Evolutionary conservation across 1,140 invertebrate species (phyloP).

Genomic region (Drosophila pseudoananassae): DNA sequence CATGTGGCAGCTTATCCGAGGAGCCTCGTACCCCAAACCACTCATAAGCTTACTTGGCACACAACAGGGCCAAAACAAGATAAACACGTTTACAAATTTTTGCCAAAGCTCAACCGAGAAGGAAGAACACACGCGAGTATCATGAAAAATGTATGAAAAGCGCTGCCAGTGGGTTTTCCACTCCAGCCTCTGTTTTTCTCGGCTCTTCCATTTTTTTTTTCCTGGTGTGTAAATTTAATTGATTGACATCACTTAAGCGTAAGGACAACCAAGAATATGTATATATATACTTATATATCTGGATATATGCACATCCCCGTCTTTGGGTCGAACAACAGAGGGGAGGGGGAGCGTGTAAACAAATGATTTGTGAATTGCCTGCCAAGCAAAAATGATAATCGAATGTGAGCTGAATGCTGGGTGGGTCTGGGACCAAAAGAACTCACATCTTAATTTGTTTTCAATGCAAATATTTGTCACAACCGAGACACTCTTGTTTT

Average conservation of each 20-base stretch:
- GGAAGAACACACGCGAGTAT: slow-evolving; percentile 30
- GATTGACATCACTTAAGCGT: slow-evolving; percentile 74
- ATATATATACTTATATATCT: not conserved
- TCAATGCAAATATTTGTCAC: slow-evolving; percentile 36
- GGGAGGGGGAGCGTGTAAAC: slow-evolving; percentile 32
- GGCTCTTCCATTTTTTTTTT: not conserved
- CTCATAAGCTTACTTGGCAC: slow-evolving; percentile 49
- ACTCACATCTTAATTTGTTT: slow-evolving; percentile 36
- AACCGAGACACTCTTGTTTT: slow-evolving; percentile 3
- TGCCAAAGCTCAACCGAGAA: slow-evolving; percentile 1
- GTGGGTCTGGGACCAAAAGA: not conserved
- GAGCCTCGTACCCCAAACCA: slow-evolving; percentile 8
- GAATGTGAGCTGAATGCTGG: slow-evolving; percentile 12
- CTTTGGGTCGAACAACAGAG: slow-evolving; percentile 3
- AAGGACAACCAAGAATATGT: slow-evolving; percentile 19
- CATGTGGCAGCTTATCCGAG: slow-evolving; percentile 1
- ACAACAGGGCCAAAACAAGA: slow-evolving; percentile 30
- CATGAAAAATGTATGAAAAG: slow-evolving; percentile 68
- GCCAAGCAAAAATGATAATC: slow-evolving; percentile 27
- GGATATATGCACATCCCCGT: no score
- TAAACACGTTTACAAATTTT: slow-evolving; percentile 64
- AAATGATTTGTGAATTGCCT: slow-evolving; percentile 61
- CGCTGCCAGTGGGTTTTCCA: slow-evolving; percentile 35
- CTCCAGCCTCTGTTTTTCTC: slow-evolving; percentile 4
- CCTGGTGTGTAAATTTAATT: slow-evolving; percentile 67